Conservation (phyloP, 2,797 vertebrate genomes). For the Brotogeris chrysoptera region DNA sequence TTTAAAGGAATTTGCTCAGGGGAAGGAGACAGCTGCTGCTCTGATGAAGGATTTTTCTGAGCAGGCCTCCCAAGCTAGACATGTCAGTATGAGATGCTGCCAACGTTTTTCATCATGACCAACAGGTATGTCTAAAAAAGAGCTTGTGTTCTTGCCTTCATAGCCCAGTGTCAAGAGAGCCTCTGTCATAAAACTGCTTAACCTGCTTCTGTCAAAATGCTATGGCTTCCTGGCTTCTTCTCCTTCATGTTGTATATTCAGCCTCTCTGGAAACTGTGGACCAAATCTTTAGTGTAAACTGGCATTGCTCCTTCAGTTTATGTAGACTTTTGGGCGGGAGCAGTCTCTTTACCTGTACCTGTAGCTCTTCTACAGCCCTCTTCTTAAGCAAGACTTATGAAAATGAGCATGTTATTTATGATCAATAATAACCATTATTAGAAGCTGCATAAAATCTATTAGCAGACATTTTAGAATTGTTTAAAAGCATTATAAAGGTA, state of each 20-base stretch:
- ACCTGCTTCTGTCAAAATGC: not conserved
- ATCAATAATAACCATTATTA: not conserved
- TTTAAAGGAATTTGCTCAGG: conserved; percentile 83
- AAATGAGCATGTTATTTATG: not conserved
- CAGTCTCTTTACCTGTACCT: not conserved
- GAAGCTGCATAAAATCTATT: not conserved
- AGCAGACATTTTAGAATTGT: not conserved
- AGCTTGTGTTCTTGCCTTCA: not conserved
- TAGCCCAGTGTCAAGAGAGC: not conserved
- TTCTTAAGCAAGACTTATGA: not conserved
- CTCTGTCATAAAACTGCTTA: not conserved
- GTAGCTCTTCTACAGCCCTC: not conserved
- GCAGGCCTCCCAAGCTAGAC: conserved; percentile 79
- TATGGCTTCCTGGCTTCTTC: not conserved
- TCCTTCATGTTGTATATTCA: not conserved
- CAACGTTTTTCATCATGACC: conserved; percentile 79
- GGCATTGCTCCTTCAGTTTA: not conserved
- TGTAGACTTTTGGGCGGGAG: not conserved
- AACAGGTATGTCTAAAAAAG: conserved; percentile 81
- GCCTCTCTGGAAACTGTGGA: not conserved
- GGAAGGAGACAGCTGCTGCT: conserved; percentile 77
- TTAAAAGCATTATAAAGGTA: not conserved
- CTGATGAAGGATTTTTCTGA: conserved; percentile 81
- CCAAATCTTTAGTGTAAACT: not conserved
- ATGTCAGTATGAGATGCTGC: conserved; percentile 77